Conservation (phyloP, 2,113 vertebrate species). For the Myiagra hebetior region DNA sequence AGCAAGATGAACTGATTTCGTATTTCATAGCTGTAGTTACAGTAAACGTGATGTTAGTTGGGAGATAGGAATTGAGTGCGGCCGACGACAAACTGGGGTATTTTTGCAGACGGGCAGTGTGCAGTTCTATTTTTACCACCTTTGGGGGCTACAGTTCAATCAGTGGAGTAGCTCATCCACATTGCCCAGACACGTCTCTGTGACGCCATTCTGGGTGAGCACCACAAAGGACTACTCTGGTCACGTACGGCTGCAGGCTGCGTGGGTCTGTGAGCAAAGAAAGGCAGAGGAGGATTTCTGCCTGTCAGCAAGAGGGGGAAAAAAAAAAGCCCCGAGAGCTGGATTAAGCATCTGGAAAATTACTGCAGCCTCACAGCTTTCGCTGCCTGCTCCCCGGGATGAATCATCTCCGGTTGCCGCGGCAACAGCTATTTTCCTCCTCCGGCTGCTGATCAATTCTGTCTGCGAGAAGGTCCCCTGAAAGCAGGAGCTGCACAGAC, state of each 20-base stretch:
- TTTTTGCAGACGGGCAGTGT: not conserved
- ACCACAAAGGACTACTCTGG: not conserved
- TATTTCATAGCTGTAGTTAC: not conserved
- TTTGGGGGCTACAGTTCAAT: not conserved
- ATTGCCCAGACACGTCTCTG: not conserved
- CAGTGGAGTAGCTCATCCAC: not conserved
- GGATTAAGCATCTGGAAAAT: constrained; percentile 78
- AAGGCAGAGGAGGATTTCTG: constrained; percentile 13
- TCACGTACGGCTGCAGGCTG: constrained; percentile 14
- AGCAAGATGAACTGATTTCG: not conserved
- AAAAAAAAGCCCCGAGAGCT: not conserved
- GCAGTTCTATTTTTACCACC: constrained; percentile 10
- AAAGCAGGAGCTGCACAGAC: constrained; percentile 44
- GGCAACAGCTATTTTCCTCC: constrained; percentile 63
- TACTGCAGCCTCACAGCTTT: constrained; percentile 71
- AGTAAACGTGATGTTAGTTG: not conserved
- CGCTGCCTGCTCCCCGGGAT: constrained; percentile 21
- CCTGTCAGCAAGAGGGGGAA: not conserved
- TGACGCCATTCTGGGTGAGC: not conserved
- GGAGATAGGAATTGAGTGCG: not conserved
- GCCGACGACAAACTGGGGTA: not conserved
- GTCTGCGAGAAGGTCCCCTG: constrained; percentile 44
- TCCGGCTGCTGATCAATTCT: constrained; percentile 58
- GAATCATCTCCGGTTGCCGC: constrained; percentile 70
- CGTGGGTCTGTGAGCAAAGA: not conserved